Evolutionary conservation across 2,113 vertebrate genomes (phyloP), one percentile per base, ranked within the genome.

Genomic region (Paramormyrops kingsleyae): DNA sequence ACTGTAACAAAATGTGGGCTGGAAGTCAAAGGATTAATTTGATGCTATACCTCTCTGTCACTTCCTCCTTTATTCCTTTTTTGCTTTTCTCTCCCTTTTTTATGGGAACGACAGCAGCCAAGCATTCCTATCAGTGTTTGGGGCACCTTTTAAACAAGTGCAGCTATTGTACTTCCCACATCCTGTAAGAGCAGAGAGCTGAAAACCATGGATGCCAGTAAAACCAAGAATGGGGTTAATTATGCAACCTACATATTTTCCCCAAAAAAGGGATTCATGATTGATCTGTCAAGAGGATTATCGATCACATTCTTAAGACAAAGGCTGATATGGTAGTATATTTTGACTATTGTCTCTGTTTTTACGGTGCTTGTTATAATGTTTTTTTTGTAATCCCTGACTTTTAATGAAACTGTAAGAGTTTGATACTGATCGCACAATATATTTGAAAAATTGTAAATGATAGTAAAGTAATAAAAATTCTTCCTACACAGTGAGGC

Each of bases 21-120:
- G 44, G 8, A 84, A 44, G 83, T 84, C 42, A 84, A 84, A 84
- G 44, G 83, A 84, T 84, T 47, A 84, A 84, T 84, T 24, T 24
- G 83, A 84, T 4, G 35, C 83, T 47, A 84, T 84, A 91, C 80
- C n/a, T 49, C 87, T 70, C 62, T 62, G 53, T 87, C 85, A 52
- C 49, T 50, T 52, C 27, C 49, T 84, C 83, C 83, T 84, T 84
- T 84, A 44, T 46, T 88, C 13, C 44, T 62, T 46, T n/a, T 39
- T 27, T 31, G 44, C 62, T 5, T n/a, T 24, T 52, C 74, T 52
- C 9, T 42, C 31, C 35, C 74, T 56, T 19, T 74, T 74, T 13
- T 70, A 70, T 70, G 56, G 24, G 21, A 53, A 53, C 70, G 21
- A 53, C 21, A 53, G 46, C 42, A 52, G 66, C 66, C 62, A 8